Base-by-base conservation (phyloP, 2,888 invertebrate genomes). In the Clistopyga incitator region DNA sequence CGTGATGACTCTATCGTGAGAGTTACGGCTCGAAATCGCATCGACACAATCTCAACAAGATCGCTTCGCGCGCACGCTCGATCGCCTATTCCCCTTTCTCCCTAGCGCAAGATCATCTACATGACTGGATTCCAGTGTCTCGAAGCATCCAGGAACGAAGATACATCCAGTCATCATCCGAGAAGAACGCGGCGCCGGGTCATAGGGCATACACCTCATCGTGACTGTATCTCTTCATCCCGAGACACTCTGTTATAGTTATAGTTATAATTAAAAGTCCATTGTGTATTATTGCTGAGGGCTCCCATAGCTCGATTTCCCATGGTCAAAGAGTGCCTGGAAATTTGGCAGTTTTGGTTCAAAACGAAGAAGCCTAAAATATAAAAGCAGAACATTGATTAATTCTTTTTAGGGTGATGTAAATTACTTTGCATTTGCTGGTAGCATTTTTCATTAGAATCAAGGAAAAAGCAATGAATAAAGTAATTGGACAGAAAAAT, bases 1-100 rank as follows among this genome's bases (percentile, higher is more conserved):
- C 87, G 88, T 89, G 90, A 90, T 90, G 90, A 90, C 90, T 90
- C 89, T 88, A 90, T 90, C 90, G 88, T 85, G 86, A 88, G 67
- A 85, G 79, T 75, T 76, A 81, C 82, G 84, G 83, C 81, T 71
- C 75, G 85, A 78, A 84, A 84, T 81, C 78, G 84, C 81, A 84
- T 78, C 81, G 84, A 81, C 81, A 70, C 70, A 78, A 84, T 84
- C 84, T 84, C 81, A 81, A 80, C 80, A 25, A 81, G 84, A 81
- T 81, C 80, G 79, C 76, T 67, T 38, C 10, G 38, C 67, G 20
- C 54, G 29, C 56, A 50, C 76, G 71, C 42, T 42, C 71, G 70
- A 64, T 59, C 34, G 11, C 52, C 38, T 45, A 10, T 61, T 38
- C 15, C 59, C 3, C 29, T 74, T 15, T 74, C 64, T 50, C 75